Evolutionary conservation across 1,140 invertebrate genomes (phyloP).

Genomic region (Aphaenogaster rudis): DNA sequence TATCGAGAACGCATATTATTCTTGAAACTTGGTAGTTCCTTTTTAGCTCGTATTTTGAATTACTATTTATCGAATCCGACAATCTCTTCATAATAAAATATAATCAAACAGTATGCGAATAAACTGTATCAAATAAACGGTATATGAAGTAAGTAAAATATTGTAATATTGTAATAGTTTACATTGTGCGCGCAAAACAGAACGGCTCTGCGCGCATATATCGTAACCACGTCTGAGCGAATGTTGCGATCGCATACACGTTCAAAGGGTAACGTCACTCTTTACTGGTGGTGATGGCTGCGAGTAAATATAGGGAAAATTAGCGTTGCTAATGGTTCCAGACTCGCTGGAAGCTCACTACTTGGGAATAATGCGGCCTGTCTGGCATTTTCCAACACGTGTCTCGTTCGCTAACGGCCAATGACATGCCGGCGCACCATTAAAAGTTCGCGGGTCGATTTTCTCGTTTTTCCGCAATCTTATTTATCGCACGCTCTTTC

Average conservation of each 20-base stretch:
- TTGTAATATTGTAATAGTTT: neutral
- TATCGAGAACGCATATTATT: neutral
- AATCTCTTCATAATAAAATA: slow-evolving; percentile 11
- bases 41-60: neutral
- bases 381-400: slow-evolving; percentile 41
- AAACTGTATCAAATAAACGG: neutral
- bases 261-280: slow-evolving; percentile 39
- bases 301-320: slow-evolving; percentile 60
- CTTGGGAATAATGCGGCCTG: slow-evolving; percentile 46
- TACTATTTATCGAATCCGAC: neutral
- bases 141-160: neutral
- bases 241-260: neutral
- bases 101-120: neutral
- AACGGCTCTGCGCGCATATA: neutral
- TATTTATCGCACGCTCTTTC: slow-evolving; percentile 31
- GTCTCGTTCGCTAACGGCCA: slow-evolving; percentile 41
- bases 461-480: neutral
- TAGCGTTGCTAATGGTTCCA: slow-evolving; percentile 52
- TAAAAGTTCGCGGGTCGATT: slow-evolving; percentile 52
- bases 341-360: slow-evolving; percentile 30
- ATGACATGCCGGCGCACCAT: slow-evolving; percentile 43
- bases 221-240: slow-evolving; percentile 10
- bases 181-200: neutral
- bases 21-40: neutral
- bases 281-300: slow-evolving; percentile 7